phyloP scores from a whole-genome alignment of 2,797 vertebrate species.

The Characodon lateralis region DNA sequence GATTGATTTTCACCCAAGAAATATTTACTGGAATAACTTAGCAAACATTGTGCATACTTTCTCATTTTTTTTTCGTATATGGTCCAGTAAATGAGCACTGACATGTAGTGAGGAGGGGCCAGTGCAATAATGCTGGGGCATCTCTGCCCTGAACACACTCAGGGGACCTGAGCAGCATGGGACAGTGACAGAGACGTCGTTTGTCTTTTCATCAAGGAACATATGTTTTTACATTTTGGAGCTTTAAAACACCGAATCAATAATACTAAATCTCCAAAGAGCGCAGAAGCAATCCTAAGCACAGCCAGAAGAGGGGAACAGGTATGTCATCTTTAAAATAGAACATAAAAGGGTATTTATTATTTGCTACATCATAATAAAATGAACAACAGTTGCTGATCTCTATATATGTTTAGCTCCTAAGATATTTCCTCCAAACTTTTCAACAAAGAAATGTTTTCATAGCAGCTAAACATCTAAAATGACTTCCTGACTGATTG shows the following conservation, averaged over 20 bases:
- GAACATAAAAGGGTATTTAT: neutral
- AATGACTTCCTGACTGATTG: neutral
- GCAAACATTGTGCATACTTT: neutral
- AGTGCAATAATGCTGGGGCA: slow-evolving; percentile 56
- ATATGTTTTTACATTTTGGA: neutral
- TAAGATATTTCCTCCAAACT: neutral
- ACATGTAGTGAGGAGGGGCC: slow-evolving; percentile 65
- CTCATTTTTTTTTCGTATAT: neutral
- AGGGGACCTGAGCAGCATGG: slow-evolving; percentile 14
- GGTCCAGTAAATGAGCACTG: neutral
- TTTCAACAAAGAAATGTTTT: neutral
- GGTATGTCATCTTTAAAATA: slow-evolving; percentile 30
- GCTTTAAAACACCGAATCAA: slow-evolving; percentile 4
- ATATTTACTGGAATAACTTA: neutral
- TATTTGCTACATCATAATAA: neutral
- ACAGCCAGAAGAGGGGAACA: slow-evolving; percentile 11
- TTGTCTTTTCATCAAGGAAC: slow-evolving; percentile 21
- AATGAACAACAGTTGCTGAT: neutral
- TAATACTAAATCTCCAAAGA: neutral
- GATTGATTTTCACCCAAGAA: neutral
- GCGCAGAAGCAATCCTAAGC: neutral
- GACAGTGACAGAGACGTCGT: slow-evolving; percentile 10
- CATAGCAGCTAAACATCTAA: neutral
- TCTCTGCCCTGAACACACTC: slow-evolving; percentile 26
- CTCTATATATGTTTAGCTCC: neutral